phyloP scores from a whole-genome alignment of 1,140 invertebrate species.

The Nasonia longicornis region DNA sequence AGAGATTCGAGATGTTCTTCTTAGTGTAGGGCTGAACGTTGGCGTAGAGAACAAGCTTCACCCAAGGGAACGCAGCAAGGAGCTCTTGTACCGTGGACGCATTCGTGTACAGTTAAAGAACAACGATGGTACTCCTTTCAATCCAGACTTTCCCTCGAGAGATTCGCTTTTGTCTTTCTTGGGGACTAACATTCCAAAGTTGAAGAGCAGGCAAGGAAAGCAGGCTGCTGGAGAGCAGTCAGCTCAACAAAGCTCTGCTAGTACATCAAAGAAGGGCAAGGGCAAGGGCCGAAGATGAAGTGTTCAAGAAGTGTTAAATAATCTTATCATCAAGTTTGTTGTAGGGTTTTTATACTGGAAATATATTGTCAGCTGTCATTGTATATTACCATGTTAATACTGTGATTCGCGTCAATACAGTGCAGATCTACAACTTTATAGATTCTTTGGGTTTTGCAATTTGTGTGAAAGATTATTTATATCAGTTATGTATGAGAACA shows the following conservation, averaged over 20 bases:
- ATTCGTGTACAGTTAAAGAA: slow-evolving; percentile 93
- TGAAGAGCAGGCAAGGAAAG: slow-evolving; percentile 82
- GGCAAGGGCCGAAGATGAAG: slow-evolving; percentile 63
- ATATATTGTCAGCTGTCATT: neutral
- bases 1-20: slow-evolving; percentile 93
- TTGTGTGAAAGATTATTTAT: neutral
- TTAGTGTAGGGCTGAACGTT: slow-evolving; percentile 84
- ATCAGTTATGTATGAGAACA: neutral
- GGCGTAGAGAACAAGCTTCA: slow-evolving; percentile 96
- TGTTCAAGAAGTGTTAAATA: neutral
- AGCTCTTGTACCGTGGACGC: slow-evolving; percentile 84
- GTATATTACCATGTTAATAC: slow-evolving; percentile 6
- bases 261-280: slow-evolving; percentile 64
- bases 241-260: slow-evolving; percentile 56
- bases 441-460: neutral
- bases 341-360: neutral
- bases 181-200: slow-evolving; percentile 89
- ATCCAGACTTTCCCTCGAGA: slow-evolving; percentile 81
- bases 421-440: neutral
- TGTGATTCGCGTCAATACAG: neutral
- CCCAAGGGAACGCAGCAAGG: slow-evolving; percentile 90
- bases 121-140: slow-evolving; percentile 86
- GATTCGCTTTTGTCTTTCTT: slow-evolving; percentile 83
- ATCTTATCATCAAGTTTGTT: neutral
- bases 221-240: slow-evolving; percentile 62